Evolutionary conservation across 2,113 vertebrate genomes (phyloP).

Genomic region (Platanista minor): DNA sequence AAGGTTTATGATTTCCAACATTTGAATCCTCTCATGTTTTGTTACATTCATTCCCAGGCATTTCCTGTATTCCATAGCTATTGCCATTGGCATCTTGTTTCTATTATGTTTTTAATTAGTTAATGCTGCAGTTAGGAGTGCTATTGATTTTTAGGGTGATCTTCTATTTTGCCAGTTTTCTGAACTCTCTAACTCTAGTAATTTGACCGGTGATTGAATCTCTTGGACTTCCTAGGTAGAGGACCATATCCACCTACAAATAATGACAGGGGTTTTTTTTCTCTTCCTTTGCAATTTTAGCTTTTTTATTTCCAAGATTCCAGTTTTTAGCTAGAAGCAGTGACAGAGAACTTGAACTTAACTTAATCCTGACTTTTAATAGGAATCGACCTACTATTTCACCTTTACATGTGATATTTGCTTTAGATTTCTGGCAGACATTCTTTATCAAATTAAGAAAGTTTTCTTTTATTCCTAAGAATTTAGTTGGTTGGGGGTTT

Average conservation of each 20-base stretch:
- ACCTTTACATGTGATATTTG: not conserved
- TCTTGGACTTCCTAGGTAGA: not conserved
- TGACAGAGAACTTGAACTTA: conserved; percentile 12
- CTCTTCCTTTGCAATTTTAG: conserved; percentile 16
- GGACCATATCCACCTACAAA: not conserved
- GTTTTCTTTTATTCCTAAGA: not conserved
- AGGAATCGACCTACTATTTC: conserved; percentile 3
- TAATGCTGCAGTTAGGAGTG: not conserved
- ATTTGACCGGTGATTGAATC: conserved; percentile 6
- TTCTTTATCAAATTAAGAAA: not conserved
- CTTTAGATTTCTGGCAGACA: not conserved
- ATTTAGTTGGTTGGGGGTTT: not conserved
- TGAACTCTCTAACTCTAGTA: not conserved
- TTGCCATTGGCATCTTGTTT: not conserved
- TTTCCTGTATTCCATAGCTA: not conserved
- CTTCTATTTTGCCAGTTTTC: not conserved
- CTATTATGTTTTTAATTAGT: not conserved
- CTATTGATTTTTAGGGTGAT: not conserved
- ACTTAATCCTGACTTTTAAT: not conserved
- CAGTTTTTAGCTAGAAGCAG: not conserved
- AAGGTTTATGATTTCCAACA: not conserved
- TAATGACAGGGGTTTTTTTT: not conserved
- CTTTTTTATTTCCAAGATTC: conserved; percentile 11
- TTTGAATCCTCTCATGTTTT: not conserved
- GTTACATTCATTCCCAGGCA: not conserved